Conservation (phyloP, 2,113 vertebrate genomes). For the Pseudopodoces humilis region DNA sequence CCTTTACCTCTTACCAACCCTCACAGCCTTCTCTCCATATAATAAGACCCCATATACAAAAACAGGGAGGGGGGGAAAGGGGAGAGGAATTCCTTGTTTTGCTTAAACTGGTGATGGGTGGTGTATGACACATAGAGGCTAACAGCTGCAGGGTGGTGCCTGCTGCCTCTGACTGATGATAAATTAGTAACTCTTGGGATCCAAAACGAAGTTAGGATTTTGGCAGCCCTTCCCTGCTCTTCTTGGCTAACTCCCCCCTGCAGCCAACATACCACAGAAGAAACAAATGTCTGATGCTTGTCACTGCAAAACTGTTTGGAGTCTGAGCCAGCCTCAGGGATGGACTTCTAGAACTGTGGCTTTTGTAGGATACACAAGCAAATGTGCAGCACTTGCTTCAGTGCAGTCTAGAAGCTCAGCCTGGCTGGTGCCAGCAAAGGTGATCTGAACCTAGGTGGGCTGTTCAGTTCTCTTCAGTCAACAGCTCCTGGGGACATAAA, state of each 20-base stretch:
- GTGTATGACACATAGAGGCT: rapidly evolving
- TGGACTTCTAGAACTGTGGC: rapidly evolving
- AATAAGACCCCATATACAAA: background rate
- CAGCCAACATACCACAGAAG: background rate
- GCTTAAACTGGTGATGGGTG: background rate
- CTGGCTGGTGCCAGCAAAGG: background rate
- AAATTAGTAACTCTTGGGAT: background rate
- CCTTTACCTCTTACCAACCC: background rate
- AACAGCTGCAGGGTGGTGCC: slow-evolving; percentile 30
- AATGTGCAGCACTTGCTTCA: background rate
- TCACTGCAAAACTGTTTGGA: background rate
- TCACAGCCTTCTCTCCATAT: background rate
- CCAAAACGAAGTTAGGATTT: background rate
- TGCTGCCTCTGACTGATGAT: background rate
- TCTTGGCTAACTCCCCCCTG: background rate
- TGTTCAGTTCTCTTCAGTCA: background rate
- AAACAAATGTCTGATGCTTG: background rate
- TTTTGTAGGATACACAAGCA: background rate
- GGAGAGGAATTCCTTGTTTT: background rate
- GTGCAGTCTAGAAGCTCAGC: background rate
- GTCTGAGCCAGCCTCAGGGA: background rate
- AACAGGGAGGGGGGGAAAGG: rapidly evolving
- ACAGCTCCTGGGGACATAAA: too few species aligned
- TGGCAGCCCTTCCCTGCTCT: background rate
- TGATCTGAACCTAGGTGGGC: background rate